phyloP scores from a whole-genome alignment of 1,140 invertebrate species.

The Aphelenchoides fujianensis region DNA sequence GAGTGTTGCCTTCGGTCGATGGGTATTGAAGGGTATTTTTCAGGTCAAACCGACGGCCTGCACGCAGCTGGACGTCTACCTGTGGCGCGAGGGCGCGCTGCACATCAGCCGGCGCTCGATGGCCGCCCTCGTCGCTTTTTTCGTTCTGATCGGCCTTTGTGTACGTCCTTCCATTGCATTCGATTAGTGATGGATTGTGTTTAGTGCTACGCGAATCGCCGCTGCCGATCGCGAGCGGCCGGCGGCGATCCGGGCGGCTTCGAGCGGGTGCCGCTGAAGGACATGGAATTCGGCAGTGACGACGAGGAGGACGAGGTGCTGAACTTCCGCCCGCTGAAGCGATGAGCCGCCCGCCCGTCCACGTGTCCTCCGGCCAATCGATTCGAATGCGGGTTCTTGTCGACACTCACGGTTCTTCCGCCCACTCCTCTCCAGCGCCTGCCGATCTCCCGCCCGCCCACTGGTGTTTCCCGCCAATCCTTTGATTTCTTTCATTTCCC shows the following conservation, averaged over 20 bases:
- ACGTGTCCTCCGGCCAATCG: no score
- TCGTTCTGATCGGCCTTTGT: conserved; percentile 33
- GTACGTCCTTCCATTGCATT: conserved; percentile 30
- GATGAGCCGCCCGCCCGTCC: no score
- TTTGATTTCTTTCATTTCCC: no score
- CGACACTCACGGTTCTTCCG: no score
- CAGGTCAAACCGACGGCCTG: conserved; percentile 23
- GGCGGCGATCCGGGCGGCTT: conserved; percentile 30
- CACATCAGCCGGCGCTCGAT: conserved; percentile 11
- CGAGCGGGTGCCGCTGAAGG: conserved; percentile 47
- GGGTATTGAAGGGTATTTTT: no score
- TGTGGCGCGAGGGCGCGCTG: conserved; percentile 9
- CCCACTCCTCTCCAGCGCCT: no score
- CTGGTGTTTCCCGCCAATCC: no score
- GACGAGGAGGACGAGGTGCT: conserved; percentile 32
- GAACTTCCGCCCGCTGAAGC: conserved; percentile 31
- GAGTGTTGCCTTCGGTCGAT: conserved; percentile 9
- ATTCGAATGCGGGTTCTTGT: no score
- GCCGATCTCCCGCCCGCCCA: no score
- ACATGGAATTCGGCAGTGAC: conserved; percentile 33
- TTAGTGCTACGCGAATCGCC: conserved; percentile 28
- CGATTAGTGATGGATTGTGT: neutral
- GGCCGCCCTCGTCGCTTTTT: conserved; percentile 32
- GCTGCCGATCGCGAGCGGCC: neutral
- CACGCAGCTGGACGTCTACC: conserved; percentile 23